Conservation (phyloP, 2,797 vertebrate species). For the Selene dorsalis region DNA sequence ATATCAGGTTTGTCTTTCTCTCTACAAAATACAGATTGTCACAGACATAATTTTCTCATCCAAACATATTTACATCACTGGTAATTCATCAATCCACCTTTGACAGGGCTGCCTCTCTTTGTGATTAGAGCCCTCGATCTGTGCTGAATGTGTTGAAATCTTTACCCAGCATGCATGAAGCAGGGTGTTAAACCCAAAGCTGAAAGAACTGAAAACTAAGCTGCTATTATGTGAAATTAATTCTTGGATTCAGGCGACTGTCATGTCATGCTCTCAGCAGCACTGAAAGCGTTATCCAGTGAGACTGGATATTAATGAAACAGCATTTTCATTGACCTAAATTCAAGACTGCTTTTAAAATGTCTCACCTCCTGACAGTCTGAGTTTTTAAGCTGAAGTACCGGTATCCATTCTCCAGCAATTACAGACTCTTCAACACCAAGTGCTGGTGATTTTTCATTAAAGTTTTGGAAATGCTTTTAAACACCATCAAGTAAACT, state of each 20-base stretch:
- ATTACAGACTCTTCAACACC: background rate
- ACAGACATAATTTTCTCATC: background rate
- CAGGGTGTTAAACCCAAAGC: background rate
- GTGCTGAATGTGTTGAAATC: background rate
- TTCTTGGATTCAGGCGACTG: background rate
- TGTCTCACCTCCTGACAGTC: background rate
- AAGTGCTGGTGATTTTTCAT: background rate
- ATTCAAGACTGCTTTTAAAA: background rate
- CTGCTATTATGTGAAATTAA: background rate
- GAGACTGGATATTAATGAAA: background rate
- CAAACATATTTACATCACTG: slow-evolving; percentile 25
- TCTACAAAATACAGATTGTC: slow-evolving; percentile 39
- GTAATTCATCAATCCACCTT: background rate
- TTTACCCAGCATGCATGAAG: background rate
- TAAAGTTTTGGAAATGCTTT: slow-evolving; percentile 7
- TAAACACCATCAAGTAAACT: slow-evolving; percentile 1
- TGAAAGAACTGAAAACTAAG: background rate
- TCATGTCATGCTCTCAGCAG: background rate
- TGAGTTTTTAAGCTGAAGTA: background rate
- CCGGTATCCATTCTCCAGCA: background rate
- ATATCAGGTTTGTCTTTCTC: slow-evolving; percentile 2
- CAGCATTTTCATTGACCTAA: background rate
- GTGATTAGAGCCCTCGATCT: background rate
- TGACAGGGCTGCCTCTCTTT: background rate
- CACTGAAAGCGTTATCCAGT: background rate